Base-by-base conservation (phyloP, 1,140 invertebrate species). In the Aradophagus sp. region DNA sequence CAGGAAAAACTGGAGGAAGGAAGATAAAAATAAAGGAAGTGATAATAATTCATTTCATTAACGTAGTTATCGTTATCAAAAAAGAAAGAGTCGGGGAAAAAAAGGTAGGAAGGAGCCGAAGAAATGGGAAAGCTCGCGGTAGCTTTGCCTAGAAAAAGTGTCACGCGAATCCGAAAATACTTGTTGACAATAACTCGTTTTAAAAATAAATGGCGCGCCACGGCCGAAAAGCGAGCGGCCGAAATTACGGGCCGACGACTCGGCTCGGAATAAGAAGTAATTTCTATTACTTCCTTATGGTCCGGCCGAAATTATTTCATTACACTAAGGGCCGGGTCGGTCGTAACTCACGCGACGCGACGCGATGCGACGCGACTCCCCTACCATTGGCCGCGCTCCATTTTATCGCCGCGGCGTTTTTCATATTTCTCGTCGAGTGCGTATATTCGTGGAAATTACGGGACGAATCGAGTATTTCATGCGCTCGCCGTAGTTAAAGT, bases 221-320 rank as follows among this genome's bases (percentile, higher is more conserved):
- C 20, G 20, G 42, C 47, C n/a, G 5, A 36, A 32, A 6, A 2
- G 31, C 17, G 41, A 38, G 26, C 50, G 48, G 50, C 34, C 48
- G 50, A 55, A 65, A 65, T 65, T 65, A 55, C 61, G 47, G 50
- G 50, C 50, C n/a, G 31, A 34, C 31, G 2, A 19, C 42, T 53
- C 47, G 36, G 13, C 31, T 48, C 44, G 56, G 45, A 58, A 70
- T 56, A 63, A 70, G 58, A 70, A 63, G 50, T 63, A 58, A 65
- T 63, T 63, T 56, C 67, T 63, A 63, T 59, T 38, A 71, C 67
- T 71, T 63, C 59, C 67, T 71, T 41, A 71, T 58, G 47, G 53
- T n/a, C 26, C 45, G 47, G 26, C 39, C 32, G 31, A 71, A 71
- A 59, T 65, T 45, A 71, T 71, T 71, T 71, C 52, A 71, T 71